Conservation (phyloP, 2,797 vertebrate genomes). For the Acropternis orthonyx region DNA sequence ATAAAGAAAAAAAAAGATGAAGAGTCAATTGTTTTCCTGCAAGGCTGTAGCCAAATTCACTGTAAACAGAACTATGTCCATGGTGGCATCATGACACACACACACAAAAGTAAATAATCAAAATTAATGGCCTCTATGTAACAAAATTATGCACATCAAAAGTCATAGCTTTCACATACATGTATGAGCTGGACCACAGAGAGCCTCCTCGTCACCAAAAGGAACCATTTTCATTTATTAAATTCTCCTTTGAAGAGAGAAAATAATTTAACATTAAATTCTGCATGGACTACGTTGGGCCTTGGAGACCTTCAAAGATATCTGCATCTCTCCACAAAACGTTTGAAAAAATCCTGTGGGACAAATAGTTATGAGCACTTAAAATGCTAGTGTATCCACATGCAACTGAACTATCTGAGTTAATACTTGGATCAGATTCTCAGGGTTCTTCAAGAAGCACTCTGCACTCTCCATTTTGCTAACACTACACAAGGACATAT, state of each 20-base stretch:
- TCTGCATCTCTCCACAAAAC: background rate
- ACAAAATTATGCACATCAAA: fast-evolving
- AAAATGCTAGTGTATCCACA: background rate
- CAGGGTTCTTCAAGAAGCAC: background rate
- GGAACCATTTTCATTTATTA: background rate
- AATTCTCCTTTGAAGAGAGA: background rate
- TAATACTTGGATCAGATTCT: background rate
- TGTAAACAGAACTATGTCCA: background rate
- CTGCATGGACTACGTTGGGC: fast-evolving
- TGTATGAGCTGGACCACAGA: background rate
- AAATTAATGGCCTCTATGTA: fast-evolving
- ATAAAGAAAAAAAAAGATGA: background rate
- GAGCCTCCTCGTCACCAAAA: background rate
- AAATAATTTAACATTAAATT: background rate
- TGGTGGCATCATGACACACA: fast-evolving
- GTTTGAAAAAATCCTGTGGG: background rate
- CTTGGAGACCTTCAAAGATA: background rate
- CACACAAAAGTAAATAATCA: background rate
- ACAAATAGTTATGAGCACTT: background rate
- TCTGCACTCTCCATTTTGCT: background rate
- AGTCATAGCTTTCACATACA: background rate
- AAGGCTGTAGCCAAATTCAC: background rate
- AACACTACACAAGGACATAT: fast-evolving
- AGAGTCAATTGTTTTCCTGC: background rate
- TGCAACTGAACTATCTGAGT: background rate